A percentile compares a stretch with the other conserved stretches of the same genome.
These are phyloP conservation scores for Anastrepha obliqua DNA, from an alignment of 1,140 invertebrate genomes.

Conservation along the genomic window DNA sequence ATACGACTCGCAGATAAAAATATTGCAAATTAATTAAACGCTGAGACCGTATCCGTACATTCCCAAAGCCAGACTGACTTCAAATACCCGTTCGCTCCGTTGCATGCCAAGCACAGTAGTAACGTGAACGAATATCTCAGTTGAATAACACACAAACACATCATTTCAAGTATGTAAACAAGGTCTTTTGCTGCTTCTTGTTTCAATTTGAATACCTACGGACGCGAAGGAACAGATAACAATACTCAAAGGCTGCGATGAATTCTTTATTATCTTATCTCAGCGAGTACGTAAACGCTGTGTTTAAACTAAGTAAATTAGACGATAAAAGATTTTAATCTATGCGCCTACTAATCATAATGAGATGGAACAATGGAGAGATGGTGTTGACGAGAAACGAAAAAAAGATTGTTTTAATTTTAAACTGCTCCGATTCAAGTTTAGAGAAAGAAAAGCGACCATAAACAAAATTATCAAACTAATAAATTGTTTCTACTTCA, in stretches of 20 bases:
- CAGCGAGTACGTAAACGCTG: background rate
- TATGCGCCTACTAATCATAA: too few relatives aligned
- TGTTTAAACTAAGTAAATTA: background rate
- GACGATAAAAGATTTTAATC: too few relatives aligned
- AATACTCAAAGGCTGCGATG: background rate
- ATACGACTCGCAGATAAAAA: background rate
- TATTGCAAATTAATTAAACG: background rate
- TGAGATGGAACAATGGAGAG: too few relatives aligned
- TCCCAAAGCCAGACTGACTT: constrained; percentile 16
- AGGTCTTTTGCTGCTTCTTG: background rate
- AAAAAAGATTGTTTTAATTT: too few relatives aligned
- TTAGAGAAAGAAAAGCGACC: too few relatives aligned
- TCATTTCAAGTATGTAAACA: background rate
- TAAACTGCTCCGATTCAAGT: too few relatives aligned
- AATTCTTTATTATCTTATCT: constrained; percentile 12
- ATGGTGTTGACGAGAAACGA: too few relatives aligned
- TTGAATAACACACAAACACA: background rate
- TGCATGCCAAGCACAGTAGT: background rate
- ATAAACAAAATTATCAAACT: too few relatives aligned
- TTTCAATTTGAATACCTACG: background rate
- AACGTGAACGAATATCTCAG: background rate
- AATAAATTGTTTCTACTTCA: too few relatives aligned
- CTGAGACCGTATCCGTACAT: background rate
- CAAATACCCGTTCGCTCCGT: background rate
- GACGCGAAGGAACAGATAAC: background rate